phyloP scores from a whole-genome alignment of 1,140 invertebrate species.

The Aphaenogaster rudis region DNA sequence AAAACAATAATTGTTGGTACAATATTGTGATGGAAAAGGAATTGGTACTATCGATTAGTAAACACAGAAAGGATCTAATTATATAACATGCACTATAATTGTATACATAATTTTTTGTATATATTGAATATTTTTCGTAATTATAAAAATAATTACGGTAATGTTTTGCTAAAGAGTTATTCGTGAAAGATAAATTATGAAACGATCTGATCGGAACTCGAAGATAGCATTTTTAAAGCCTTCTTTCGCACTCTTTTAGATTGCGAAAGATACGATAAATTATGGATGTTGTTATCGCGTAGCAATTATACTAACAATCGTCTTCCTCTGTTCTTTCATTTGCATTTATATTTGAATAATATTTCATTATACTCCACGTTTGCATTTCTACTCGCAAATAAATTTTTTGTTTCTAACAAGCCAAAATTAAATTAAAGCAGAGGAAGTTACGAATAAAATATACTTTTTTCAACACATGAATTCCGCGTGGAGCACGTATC shows the following conservation, averaged over 20 bases:
- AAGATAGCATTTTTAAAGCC: conserved; percentile 6
- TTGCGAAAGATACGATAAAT: conserved; percentile 13
- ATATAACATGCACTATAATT: not conserved
- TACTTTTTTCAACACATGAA: not conserved
- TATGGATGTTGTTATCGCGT: conserved; percentile 24
- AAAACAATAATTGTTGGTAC: not conserved
- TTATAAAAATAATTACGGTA: not conserved
- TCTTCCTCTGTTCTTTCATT: not conserved
- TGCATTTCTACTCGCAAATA: conserved; percentile 3
- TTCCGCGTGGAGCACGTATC: not conserved
- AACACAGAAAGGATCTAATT: not conserved
- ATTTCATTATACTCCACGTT: not conserved
- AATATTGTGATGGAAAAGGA: not conserved
- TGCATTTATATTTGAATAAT: conserved; percentile 20
- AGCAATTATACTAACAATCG: conserved; percentile 24
- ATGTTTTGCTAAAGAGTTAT: not conserved
- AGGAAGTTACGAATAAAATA: conserved; percentile 24
- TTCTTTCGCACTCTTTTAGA: not conserved
- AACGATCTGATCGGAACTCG: not conserved
- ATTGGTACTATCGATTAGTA: not conserved
- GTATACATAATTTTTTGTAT: not conserved
- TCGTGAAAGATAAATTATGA: conserved; percentile 1
- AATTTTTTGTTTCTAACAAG: conserved; percentile 8
- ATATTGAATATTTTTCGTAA: not conserved
- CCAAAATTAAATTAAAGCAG: conserved; percentile 15